Evolutionary conservation across 2,113 vertebrate genomes (phyloP), one percentile per base, ranked within the genome.

Genomic region (Okapia johnstoni): DNA sequence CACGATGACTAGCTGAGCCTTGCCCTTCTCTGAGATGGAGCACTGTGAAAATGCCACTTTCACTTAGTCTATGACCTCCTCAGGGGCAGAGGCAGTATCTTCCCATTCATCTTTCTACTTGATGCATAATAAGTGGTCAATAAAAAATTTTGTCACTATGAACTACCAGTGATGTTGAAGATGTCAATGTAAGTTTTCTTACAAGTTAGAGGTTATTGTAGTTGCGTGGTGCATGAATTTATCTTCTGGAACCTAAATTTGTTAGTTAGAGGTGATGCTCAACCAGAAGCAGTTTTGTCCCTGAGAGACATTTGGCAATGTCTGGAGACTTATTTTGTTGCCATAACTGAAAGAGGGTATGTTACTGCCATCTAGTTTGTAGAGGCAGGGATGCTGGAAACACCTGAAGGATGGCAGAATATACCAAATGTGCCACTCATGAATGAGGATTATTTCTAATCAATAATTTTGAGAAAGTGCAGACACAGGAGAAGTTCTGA

Each of bases 141-240:
- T 88, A 93, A 89, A 46, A n/a, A 88, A 83, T 89, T 93, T 63
- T 80, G n/a, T 93, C 55, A 54, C 66, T 40, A 46, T 96, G 50
- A 85, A 28, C n/a, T 85, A 61, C 23, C 12, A 88, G 48, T n/a
- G 76, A 52, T n/a, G 3, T 58, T 76, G 21, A 87, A 60, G 40
- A 7, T 94, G 52, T 26, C 23, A 50, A 3, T 19, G 10, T 58
- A 76, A 30, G 17, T 55, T 92, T 83, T 50, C 58, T 30, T 58
- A 77, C 50, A 61, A 54, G 40, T 86, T 84, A 85, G 52, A 28
- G 48, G 43, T 28, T 7, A 88, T 28, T 48, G 1, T 54, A 4
- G 4, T 25, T 80, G 17, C 33, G 2, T 58, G 76, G 11, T 86
- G 2, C 23, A 8, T 63, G 76, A 43, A 76, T 60, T 70, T n/a